Evolutionary conservation across 2,113 vertebrate species (phyloP).

Genomic region (Heterotilapia buettikoferi): DNA sequence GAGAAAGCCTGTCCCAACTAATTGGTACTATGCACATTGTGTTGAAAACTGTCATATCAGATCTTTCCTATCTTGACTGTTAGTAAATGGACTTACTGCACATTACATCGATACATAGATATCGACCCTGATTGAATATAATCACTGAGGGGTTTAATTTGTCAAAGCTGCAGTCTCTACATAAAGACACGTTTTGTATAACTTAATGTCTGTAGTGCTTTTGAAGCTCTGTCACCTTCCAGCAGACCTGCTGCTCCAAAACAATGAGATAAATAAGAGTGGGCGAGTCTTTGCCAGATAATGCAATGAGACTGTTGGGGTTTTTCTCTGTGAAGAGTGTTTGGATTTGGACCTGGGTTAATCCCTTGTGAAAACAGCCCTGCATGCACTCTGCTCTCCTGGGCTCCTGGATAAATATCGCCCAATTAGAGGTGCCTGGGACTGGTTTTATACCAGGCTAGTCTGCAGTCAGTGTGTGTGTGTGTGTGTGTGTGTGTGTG

Average conservation of each 20-base stretch:
- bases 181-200: not conserved
- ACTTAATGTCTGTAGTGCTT: not conserved
- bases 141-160: not conserved
- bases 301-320: constrained; percentile 25
- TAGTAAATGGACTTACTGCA: not conserved
- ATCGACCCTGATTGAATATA: not conserved
- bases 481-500: not conserved
- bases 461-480: not conserved
- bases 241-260: not conserved
- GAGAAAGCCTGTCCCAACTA: not conserved
- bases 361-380: constrained; percentile 70
- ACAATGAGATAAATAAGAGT: not conserved
- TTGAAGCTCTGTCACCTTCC: not conserved
- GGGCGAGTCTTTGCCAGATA: constrained; percentile 49
- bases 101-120: not conserved
- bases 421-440: constrained; percentile 64
- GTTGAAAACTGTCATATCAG: not conserved
- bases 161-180: not conserved
- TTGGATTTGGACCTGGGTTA: constrained; percentile 53
- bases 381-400: constrained; percentile 48
- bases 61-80: not conserved
- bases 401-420: constrained; percentile 58
- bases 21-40: not conserved
- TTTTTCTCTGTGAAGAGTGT: constrained; percentile 44
- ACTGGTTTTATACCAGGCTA: constrained; percentile 22